Evolutionary conservation across 2,113 vertebrate genomes (phyloP), one percentile per base, ranked within the genome.

Genomic region (Mustela lutreola): DNA sequence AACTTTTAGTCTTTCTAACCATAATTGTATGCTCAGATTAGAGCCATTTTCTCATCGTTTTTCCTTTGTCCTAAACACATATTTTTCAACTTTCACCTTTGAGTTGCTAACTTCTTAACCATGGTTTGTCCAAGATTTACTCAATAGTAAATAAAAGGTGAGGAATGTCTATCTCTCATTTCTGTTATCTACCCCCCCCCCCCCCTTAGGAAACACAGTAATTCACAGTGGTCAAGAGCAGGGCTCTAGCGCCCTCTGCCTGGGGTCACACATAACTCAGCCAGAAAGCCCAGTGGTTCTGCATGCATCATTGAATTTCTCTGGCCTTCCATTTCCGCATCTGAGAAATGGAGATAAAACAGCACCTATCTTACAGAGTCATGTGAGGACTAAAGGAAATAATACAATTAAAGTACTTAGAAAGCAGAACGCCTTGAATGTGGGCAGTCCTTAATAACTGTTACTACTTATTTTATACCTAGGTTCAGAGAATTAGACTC

Each of bases 211-310:
- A 75, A 75, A 42, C 11, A 16, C 45, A 11, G 12, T 39, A 26
- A 60, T 50, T 63, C 45, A 50, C 2, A 16, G 19, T 2, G 42
- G 36, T 63, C 58, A 79, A 73, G 73, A 76, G 39, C 94, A 81
- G 50, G 67, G 16, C 14, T 70, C 62, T 53, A 94, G 91, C 31
- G 24, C 88, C 97, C 75, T 65, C 91, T 92, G 42, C 86, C 87
- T 58, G 91, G 62, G 26, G 50, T 95, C 63, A 45, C 39, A 42
- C 24, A 33, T 14, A 78, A 53, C 65, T 92, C 45, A 18, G 65
- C 19, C 42, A 31, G 11, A 4, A 65, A 22, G 14, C 26, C 48
- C 1, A 22, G 42, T 7, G 28, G 76, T 83, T 18, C 31, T 50
- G 2, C 16, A 12, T 0, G 22, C 67, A 91, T 33, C 36, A 24